Evolutionary conservation across 2,888 invertebrate genomes (phyloP), one percentile per base, ranked within the genome.

Genomic region (Drosophila paramelanica): DNA sequence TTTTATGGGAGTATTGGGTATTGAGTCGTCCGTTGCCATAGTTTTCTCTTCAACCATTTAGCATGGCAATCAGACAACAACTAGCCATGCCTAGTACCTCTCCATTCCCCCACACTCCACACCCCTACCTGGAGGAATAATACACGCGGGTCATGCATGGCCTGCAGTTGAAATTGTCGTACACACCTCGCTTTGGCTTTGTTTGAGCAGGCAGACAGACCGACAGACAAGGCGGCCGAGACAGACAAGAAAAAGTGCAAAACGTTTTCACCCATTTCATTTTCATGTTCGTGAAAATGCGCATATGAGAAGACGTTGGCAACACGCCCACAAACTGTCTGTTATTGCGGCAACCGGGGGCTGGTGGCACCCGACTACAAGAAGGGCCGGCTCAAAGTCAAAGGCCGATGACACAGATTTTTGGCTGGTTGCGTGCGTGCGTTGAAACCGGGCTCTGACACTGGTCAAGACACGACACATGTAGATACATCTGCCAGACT

Each of bases 371-470:
- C 57, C 51, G 52, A 57, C 58, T 57, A 43, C 36, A 65, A 67
- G 64, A 79, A 79, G 79, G 79, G 79, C 65, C 57, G 45, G 31
- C 58, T 58, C 45, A 57, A 64, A 82, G 73, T 55, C 75, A 81
- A 78, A 83, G 82, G 86, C 86, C 83, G 76, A 76, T 83, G 83
- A 80, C 83, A 86, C 73, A 83, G 76, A 79, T 83, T 84, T 73
- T 52, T 10, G 46, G 39, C 43, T n/a, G 47, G 23, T 76, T 76
- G 81, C 79, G 77, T 82, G 82, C 79, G 77, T 82, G 85, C 60
- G 45, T 49, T 51, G 45, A 74, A 56, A 58, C 73, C 75, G 65
- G 61, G 55, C 59, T 60, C 42, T 25, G 47, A 50, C 49, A 65
- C 56, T 83, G 83, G 81, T 75, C 81, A 83, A 76, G 73, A 67